Evolutionary conservation across 2,797 vertebrate genomes (phyloP).

Genomic region (Melanotaenia maccullochi): DNA sequence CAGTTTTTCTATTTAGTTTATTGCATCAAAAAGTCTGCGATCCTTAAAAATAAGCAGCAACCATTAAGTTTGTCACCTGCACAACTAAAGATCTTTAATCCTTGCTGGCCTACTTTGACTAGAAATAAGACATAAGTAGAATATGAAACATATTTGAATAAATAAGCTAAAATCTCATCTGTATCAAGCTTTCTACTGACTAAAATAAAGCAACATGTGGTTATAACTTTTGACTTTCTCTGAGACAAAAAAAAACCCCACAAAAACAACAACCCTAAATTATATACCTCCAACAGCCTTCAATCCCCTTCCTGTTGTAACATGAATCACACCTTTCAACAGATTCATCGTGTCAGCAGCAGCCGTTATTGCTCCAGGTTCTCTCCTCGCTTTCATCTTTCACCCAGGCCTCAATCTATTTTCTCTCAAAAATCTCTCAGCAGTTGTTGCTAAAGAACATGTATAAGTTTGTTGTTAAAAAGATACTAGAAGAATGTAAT

Average conservation of each 20-base stretch:
- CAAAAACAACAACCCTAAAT: not conserved
- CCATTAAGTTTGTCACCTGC: too few relatives aligned
- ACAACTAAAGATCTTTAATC: too few relatives aligned
- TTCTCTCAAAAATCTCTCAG: constrained; percentile 13
- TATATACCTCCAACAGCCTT: not conserved
- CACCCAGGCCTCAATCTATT: not conserved
- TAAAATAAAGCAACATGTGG: not conserved
- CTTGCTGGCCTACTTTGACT: not conserved
- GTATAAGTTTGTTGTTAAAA: constrained; percentile 1
- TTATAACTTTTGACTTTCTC: not conserved
- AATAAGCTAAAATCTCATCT: not conserved
- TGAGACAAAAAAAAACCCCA: not conserved
- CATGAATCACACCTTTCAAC: constrained; percentile 4
- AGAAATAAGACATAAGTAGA: not conserved
- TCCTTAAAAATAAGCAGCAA: too few relatives aligned
- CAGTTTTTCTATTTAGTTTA: too few relatives aligned
- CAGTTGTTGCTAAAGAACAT: not conserved
- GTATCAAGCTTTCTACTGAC: not conserved
- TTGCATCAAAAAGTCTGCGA: too few relatives aligned
- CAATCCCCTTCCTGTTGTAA: not conserved
- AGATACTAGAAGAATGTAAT: not conserved
- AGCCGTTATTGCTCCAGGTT: not conserved
- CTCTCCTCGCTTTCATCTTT: constrained; percentile 11
- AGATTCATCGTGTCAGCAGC: constrained; percentile 8
- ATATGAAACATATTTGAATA: too few relatives aligned